Evolutionary conservation across 2,113 vertebrate species (phyloP).

Genomic region (Poicephalus meyeri): DNA sequence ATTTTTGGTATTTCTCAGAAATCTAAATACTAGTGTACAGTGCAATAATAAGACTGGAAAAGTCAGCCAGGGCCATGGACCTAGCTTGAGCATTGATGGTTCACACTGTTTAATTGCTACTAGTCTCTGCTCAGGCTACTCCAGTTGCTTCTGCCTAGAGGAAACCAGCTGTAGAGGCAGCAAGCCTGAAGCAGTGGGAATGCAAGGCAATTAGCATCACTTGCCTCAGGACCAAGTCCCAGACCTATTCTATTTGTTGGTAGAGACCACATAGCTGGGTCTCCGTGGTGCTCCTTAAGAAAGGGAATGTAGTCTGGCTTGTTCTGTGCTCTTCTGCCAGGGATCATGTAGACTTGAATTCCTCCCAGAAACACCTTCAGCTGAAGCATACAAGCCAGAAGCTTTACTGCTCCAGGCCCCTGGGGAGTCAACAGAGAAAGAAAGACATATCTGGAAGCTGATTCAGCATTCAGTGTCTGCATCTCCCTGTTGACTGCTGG

Average conservation of each 20-base stretch:
- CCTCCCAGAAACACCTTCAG: neutral
- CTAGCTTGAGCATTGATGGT: neutral
- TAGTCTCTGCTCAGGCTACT: neutral
- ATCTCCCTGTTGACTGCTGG: neutral
- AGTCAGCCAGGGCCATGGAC: neutral
- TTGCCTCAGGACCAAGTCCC: neutral
- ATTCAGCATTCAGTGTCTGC: neutral
- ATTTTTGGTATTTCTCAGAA: neutral
- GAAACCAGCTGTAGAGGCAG: neutral
- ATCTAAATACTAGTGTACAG: neutral
- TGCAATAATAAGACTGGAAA: neutral
- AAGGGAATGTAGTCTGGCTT: constrained; percentile 41
- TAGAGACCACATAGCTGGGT: neutral
- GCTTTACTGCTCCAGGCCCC: neutral
- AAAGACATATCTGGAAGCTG: neutral
- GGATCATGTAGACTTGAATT: constrained; percentile 4
- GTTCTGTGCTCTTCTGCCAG: constrained; percentile 4
- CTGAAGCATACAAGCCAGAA: constrained; percentile 13
- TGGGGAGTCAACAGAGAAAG: neutral
- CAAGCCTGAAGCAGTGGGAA: neutral
- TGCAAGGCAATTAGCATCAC: neutral
- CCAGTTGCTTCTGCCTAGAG: neutral
- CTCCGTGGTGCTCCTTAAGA: neutral
- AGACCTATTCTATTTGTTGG: neutral
- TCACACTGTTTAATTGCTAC: neutral